These are phyloP conservation scores for Bolinopsis microptera DNA, from an alignment of 37 sponge, comb jelly and placozoan genomes.

Conservation along the genomic window DNA sequence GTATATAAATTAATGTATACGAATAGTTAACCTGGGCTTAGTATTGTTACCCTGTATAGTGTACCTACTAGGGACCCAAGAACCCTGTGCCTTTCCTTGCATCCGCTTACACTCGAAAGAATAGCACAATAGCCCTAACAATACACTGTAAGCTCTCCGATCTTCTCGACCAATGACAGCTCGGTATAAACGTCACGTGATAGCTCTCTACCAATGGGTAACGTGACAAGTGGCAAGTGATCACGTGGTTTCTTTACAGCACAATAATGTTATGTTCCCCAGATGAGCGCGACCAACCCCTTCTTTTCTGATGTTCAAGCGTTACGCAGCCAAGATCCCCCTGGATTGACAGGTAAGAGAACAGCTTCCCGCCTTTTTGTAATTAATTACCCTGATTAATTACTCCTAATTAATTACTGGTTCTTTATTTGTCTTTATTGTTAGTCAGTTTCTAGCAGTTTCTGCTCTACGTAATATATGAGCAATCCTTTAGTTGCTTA, in stretches of 20 bases:
- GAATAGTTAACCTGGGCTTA: too few relatives aligned
- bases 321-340: neutral
- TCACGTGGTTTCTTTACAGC: neutral
- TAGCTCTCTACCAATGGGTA: neutral
- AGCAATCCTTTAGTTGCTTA: too few relatives aligned
- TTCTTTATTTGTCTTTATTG: neutral
- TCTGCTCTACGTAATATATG: too few relatives aligned
- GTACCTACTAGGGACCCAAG: too few relatives aligned
- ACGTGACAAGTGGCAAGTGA: neutral
- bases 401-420: neutral
- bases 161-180: too few relatives aligned
- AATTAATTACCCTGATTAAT: neutral
- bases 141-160: too few relatives aligned
- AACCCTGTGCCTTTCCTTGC: too few relatives aligned
- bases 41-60: too few relatives aligned
- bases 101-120: too few relatives aligned
- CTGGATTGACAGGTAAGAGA: neutral
- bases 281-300: slow-evolving; percentile 44
- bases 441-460: too few relatives aligned
- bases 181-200: neutral
- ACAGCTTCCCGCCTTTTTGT: neutral
- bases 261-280: neutral
- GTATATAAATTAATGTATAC: too few relatives aligned
- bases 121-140: too few relatives aligned
- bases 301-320: slow-evolving; percentile 44